Base-by-base conservation (phyloP, 2,113 vertebrate species). In the Tenrec ecaudatus region DNA sequence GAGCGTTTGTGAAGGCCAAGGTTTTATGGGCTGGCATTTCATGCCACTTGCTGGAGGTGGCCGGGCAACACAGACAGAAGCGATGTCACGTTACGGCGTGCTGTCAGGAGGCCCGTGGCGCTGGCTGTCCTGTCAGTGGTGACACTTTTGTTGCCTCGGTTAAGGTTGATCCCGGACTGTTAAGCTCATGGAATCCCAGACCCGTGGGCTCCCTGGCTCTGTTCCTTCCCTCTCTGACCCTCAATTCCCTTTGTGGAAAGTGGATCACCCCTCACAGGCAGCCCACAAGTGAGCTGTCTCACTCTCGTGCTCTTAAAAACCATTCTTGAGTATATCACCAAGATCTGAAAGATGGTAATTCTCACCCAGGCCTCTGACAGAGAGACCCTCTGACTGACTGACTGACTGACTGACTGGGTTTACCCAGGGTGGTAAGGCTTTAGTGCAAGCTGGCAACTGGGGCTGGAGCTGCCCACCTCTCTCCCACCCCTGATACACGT, bases 21-120 rank as follows among this genome's bases (percentile, higher is more conserved):
- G 60, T 62, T 22, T 19, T 22, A 25, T 62, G 19, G 17, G 60
- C 8, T 62, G 23, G 60, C 47, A 53, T 62, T 62, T 25, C 60
- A 25, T 62, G 60, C 23, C 60, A 23, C 60, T 25, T 62, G 71
- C 20, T 66, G 53, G 47, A 11, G 40, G 68, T 19, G 17, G 23
- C 33, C 7, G 60, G 29, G 36, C 25, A 3, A 36, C 11, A 17
- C 40, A 69, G 76, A 27, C 10, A 53, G n/a, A 62, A 27, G 22
- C 22, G 2, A 11, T 5, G 40, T 66, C 40, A 14, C 43, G 33
- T 69, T 58, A 2, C 43, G 16, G 27, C 58, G 0, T 25, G 0
- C 0, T 36, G n/a, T 47, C 60, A 17, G 69, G 47, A 81, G 69
- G 31, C 22, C 10, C 38, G 2, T 0, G 10, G 6, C 23, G 17